Conservation (phyloP, 92 coral and sea anemone genomes). For the Zoanthus sansibaricus region DNA sequence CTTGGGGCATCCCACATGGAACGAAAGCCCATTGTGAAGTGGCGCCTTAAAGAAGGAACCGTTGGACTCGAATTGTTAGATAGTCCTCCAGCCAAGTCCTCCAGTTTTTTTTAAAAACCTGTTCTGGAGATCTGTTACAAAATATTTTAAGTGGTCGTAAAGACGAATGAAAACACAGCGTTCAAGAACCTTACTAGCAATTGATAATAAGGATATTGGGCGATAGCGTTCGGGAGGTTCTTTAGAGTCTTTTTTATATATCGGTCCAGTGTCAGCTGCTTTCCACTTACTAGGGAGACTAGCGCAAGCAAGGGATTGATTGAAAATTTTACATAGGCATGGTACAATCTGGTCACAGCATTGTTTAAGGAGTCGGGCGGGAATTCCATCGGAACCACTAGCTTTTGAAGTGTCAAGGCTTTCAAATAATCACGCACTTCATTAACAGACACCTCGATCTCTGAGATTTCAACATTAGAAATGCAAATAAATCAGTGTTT, state of each 20-base stretch:
- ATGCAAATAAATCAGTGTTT: neutral
- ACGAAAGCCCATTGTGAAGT: conserved; percentile 40
- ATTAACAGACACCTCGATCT: neutral
- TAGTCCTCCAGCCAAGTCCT: conserved; percentile 46
- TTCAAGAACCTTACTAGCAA: conserved; percentile 46
- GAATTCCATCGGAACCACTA: conserved; percentile 65
- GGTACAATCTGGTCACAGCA: conserved; percentile 59
- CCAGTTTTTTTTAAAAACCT: conserved; percentile 29
- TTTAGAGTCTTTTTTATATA: conserved; percentile 39
- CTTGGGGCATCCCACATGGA: conserved; percentile 50
- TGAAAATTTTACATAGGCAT: conserved; percentile 52
- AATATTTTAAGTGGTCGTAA: conserved; percentile 18
- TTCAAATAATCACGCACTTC: conserved; percentile 10
- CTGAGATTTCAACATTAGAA: conserved; percentile 1
- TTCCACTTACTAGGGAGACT: conserved; percentile 34
- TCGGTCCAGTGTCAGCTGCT: conserved; percentile 51
- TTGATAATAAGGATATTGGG: conserved; percentile 27
- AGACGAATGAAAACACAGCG: conserved; percentile 27
- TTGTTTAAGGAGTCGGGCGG: conserved; percentile 52
- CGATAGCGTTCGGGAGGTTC: conserved; percentile 60
- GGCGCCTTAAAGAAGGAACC: conserved; percentile 53
- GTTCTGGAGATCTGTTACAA: conserved; percentile 12
- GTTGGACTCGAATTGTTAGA: conserved; percentile 52
- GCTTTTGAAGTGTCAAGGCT: conserved; percentile 58
- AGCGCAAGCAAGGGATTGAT: conserved; percentile 27